A percentile compares a stretch with the other conserved stretches of the same genome.
phyloP scores from a whole-genome alignment of 2,797 vertebrate species.

The Intellagama lesueurii region DNA sequence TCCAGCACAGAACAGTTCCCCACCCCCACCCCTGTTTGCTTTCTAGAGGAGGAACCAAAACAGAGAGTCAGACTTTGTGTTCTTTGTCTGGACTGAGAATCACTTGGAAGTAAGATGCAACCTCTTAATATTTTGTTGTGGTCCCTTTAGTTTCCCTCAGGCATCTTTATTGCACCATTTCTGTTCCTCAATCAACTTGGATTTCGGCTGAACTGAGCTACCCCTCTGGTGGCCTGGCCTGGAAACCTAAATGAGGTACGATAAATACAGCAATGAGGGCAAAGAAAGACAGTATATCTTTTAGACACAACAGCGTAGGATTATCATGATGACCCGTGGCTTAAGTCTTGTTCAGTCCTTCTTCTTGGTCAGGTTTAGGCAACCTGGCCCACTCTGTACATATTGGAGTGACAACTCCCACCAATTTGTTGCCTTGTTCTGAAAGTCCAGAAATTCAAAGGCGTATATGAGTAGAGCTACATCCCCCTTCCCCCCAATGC shows the following conservation, averaged over 20 bases:
- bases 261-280: background rate
- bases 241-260: slow-evolving; percentile 17
- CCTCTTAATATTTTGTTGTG: background rate
- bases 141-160: background rate
- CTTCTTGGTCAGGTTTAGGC: background rate
- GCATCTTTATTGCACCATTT: slow-evolving; percentile 25
- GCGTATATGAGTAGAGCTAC: background rate
- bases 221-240: background rate
- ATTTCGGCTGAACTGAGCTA: background rate
- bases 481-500: background rate
- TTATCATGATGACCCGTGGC: background rate
- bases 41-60: slow-evolving; percentile 60
- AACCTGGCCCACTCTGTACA: background rate
- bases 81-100: background rate
- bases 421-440: background rate
- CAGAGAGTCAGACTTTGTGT: slow-evolving; percentile 55
- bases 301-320: background rate
- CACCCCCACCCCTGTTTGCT: slow-evolving; percentile 43
- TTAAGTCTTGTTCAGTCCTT: background rate
- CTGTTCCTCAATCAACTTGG: background rate
- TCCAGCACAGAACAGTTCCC: slow-evolving; percentile 49
- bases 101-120: slow-evolving; percentile 53
- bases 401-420: background rate
- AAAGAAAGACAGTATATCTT: background rate
- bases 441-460: background rate